A percentile compares a stretch with the other conserved stretches of the same genome.
Conservation (phyloP, 2,797 vertebrate species). For the Dermochelys coriacea region DNA sequence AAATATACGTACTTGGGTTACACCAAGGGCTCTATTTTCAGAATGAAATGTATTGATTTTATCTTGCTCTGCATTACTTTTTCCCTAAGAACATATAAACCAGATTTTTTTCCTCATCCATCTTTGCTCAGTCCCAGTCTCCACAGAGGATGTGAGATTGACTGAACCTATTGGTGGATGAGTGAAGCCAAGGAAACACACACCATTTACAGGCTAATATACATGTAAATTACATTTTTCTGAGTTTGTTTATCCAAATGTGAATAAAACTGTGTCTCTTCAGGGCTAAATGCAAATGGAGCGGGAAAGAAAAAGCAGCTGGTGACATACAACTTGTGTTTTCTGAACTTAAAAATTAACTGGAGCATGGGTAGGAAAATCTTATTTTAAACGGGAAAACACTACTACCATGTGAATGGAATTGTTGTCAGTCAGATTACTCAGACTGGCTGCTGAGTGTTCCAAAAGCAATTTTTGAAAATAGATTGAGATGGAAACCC, state of each 20-base stretch:
- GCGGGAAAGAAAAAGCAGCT: slow-evolving; percentile 15
- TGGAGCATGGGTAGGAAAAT: slow-evolving; percentile 53
- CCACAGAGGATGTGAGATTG: not conserved
- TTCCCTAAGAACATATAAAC: not conserved
- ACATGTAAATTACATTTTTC: slow-evolving; percentile 8
- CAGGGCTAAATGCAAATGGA: not conserved
- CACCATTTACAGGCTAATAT: slow-evolving; percentile 37
- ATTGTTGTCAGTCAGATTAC: slow-evolving; percentile 25
- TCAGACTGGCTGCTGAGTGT: slow-evolving; percentile 19
- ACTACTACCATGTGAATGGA: not conserved
- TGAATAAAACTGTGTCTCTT: not conserved
- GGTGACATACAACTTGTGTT: slow-evolving; percentile 21
- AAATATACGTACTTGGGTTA: rapidly evolving
- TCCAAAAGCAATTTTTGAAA: slow-evolving; percentile 53
- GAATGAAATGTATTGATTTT: slow-evolving; percentile 21
- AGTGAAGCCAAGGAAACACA: not conserved
- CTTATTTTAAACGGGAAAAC: slow-evolving; percentile 33
- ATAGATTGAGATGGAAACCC: slow-evolving; percentile 9
- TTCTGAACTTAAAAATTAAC: slow-evolving; percentile 56
- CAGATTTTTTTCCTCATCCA: not conserved
- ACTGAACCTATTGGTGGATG: slow-evolving; percentile 23
- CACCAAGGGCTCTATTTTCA: not conserved
- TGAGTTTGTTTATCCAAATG: not conserved
- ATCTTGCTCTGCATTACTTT: not conserved
- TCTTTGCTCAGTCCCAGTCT: slow-evolving; percentile 4